phyloP scores from a whole-genome alignment of 1,140 invertebrate species.

The Tribolium castaneum region DNA sequence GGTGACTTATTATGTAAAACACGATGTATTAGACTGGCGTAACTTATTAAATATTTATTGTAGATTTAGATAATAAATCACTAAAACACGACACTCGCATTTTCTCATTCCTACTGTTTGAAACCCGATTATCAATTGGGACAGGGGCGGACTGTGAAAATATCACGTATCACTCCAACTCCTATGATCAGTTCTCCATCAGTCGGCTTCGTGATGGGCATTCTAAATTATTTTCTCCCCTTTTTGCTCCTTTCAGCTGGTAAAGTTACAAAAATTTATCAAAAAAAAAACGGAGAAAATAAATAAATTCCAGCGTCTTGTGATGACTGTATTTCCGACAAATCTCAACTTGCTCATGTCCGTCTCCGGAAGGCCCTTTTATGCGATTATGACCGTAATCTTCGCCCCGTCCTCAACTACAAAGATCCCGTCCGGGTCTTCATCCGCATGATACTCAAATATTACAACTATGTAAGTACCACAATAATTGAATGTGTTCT shows the following conservation, averaged over 20 bases:
- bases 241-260: too few relatives aligned
- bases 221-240: too few relatives aligned
- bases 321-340: not conserved
- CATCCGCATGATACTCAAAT: slow-evolving; percentile 65
- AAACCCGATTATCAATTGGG: not conserved
- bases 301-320: not conserved
- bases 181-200: too few relatives aligned
- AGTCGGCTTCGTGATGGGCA: too few relatives aligned
- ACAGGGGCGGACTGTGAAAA: not conserved
- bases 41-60: slow-evolving; percentile 51
- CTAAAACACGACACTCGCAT: not conserved
- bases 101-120: not conserved
- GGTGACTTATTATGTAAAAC: slow-evolving; percentile 35
- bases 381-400: slow-evolving; percentile 66
- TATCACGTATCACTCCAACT: too few relatives aligned
- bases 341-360: slow-evolving; percentile 14
- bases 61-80: slow-evolving; percentile 38
- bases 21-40: slow-evolving; percentile 41
- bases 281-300: not conserved
- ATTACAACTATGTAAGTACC: slow-evolving; percentile 68
- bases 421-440: slow-evolving; percentile 63
- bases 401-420: slow-evolving; percentile 64
- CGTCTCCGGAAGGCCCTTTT: slow-evolving; percentile 65
- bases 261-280: too few relatives aligned
- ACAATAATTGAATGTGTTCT: not conserved